Conservation (phyloP, 2,797 vertebrate genomes). For the Numenius phaeopus region DNA sequence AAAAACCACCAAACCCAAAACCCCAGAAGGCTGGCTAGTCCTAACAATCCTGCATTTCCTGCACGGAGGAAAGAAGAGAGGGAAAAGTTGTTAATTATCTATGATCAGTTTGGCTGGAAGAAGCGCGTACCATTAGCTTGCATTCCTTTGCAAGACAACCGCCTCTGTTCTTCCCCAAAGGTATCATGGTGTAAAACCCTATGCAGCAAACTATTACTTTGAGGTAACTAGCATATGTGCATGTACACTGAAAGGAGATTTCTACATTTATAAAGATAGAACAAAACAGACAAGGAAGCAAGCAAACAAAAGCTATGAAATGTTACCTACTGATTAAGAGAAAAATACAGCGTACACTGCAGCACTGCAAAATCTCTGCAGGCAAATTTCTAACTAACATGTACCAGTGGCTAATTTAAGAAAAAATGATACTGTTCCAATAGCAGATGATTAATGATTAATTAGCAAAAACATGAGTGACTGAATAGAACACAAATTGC, state of each 20-base stretch:
- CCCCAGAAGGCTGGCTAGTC: not conserved
- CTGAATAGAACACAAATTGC: constrained; percentile 38
- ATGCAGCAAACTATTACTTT: not conserved
- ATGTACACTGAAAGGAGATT: not conserved
- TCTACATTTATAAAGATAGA: not conserved
- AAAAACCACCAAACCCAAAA: not conserved
- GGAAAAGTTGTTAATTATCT: not conserved
- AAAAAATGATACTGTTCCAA: constrained; percentile 48
- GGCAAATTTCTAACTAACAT: constrained; percentile 38
- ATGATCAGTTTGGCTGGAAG: not conserved
- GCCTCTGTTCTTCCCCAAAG: not conserved
- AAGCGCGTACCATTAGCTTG: not conserved
- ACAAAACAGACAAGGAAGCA: not conserved
- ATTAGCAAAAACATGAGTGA: constrained; percentile 58
- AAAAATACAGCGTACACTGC: not conserved
- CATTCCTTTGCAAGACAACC: not conserved
- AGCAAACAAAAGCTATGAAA: not conserved
- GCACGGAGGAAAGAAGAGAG: not conserved
- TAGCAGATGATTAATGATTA: constrained; percentile 60
- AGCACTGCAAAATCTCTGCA: constrained; percentile 12
- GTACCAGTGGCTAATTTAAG: constrained; percentile 33
- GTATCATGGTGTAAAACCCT: not conserved
- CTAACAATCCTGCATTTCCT: not conserved
- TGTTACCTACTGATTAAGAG: not conserved
- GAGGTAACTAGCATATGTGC: not conserved